These are phyloP conservation scores for Poecilia wingei DNA, from an alignment of 2,797 vertebrate species.

Conservation along the genomic window DNA sequence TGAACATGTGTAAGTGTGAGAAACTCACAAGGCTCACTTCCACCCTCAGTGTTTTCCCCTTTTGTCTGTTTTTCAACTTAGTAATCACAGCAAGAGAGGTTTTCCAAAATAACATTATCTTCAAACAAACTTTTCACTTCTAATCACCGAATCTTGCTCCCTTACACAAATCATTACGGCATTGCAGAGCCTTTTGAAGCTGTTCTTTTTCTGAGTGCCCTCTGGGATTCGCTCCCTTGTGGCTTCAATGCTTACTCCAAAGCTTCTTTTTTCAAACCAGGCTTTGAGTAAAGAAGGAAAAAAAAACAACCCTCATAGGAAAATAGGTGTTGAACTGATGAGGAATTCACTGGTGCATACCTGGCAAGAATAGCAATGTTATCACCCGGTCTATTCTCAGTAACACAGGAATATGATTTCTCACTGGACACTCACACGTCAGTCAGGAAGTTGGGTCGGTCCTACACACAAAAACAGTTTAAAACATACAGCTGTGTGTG, in stretches of 20 bases:
- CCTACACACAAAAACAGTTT: constrained; percentile 20
- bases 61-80: constrained; percentile 65
- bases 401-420: constrained; percentile 67
- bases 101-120: constrained; percentile 85
- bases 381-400: constrained; percentile 68
- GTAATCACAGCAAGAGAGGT: constrained; percentile 82
- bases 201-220: constrained; percentile 77
- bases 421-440: constrained; percentile 69
- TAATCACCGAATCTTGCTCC: constrained; percentile 82
- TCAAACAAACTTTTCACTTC: constrained; percentile 88
- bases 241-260: constrained; percentile 83
- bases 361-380: constrained; percentile 81
- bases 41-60: constrained; percentile 68
- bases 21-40: constrained; percentile 68
- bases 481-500: constrained; percentile 5
- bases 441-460: constrained; percentile 69
- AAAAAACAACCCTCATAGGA: constrained; percentile 74
- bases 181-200: constrained; percentile 81
- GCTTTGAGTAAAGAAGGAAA: constrained; percentile 74
- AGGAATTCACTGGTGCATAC: constrained; percentile 79
- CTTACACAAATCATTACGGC: constrained; percentile 75
- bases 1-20: constrained; percentile 77
- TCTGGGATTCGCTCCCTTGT: constrained; percentile 78
- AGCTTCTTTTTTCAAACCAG: constrained; percentile 82
- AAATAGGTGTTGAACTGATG: constrained; percentile 81